These are phyloP conservation scores for Lasiurus borealis DNA, from an alignment of 2,113 vertebrate genomes.

Conservation along the genomic window DNA sequence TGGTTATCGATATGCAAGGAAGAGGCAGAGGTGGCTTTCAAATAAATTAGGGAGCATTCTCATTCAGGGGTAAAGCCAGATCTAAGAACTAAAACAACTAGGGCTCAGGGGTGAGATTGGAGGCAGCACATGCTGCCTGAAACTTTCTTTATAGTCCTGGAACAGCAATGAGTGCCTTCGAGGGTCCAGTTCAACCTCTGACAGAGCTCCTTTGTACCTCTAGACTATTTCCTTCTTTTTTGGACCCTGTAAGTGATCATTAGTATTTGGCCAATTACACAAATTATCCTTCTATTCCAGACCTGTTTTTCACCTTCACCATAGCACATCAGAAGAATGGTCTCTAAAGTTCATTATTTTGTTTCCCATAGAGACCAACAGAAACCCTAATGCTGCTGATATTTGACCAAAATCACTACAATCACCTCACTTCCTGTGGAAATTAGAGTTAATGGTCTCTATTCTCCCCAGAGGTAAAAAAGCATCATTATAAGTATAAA, in stretches of 20 bases:
- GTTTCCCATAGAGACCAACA: constrained; percentile 21
- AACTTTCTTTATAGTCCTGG: background rate
- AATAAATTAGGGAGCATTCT: background rate
- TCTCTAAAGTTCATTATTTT: background rate
- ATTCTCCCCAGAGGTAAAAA: background rate
- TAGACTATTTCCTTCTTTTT: background rate
- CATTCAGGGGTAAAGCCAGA: background rate
- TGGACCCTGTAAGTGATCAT: background rate
- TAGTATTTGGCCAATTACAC: background rate
- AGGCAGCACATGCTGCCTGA: background rate
- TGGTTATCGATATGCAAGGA: background rate
- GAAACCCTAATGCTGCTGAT: background rate
- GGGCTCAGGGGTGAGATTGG: background rate
- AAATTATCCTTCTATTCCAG: background rate
- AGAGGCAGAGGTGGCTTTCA: background rate
- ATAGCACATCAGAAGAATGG: background rate
- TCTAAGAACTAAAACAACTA: background rate
- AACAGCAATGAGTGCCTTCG: background rate
- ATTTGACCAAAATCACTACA: constrained; percentile 9
- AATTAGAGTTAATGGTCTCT: constrained; percentile 11
- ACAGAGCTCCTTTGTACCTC: background rate
- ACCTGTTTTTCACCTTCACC: background rate
- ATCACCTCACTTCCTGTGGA: background rate
- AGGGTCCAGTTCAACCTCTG: background rate
- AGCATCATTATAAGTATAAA: background rate